Percentiles rank a stretch among this genome's conserved stretches.
These are phyloP conservation scores for Lacerta bilineata DNA, from an alignment of 2,797 vertebrate species.

Conservation along the genomic window DNA sequence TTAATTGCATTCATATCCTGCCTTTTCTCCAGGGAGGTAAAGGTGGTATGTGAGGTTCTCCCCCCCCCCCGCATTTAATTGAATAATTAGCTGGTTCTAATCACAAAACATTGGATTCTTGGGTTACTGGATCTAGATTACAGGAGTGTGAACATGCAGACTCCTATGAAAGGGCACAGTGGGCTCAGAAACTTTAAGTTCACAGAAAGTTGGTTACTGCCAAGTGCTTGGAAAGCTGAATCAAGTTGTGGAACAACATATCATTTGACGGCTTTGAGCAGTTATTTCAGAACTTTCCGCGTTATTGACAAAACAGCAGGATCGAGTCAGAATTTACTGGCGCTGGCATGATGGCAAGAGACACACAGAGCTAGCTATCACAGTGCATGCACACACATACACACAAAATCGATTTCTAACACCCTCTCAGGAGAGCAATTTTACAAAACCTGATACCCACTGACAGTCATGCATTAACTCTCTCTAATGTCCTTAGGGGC, in stretches of 20 bases:
- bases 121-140: background rate
- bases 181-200: conserved; percentile 32
- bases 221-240: conserved; percentile 25
- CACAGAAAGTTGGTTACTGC: conserved; percentile 41
- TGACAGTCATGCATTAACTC: background rate
- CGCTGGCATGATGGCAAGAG: background rate
- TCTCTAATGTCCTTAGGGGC: background rate
- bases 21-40: background rate
- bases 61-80: too few relatives aligned
- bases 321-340: accelerated
- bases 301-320: conserved; percentile 60
- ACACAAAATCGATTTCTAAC: accelerated
- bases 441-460: background rate
- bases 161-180: background rate
- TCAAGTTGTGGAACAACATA: conserved; percentile 8
- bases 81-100: background rate
- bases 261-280: conserved; percentile 50
- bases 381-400: accelerated
- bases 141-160: conserved; percentile 9
- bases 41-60: background rate
- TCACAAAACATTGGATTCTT: background rate
- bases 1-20: too few relatives aligned
- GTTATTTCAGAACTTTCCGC: conserved; percentile 57
- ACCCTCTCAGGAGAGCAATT: background rate
- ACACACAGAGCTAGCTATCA: accelerated